Evolutionary conservation across 2,797 vertebrate genomes (phyloP).

Genomic region (Gastrophryne carolinensis): DNA sequence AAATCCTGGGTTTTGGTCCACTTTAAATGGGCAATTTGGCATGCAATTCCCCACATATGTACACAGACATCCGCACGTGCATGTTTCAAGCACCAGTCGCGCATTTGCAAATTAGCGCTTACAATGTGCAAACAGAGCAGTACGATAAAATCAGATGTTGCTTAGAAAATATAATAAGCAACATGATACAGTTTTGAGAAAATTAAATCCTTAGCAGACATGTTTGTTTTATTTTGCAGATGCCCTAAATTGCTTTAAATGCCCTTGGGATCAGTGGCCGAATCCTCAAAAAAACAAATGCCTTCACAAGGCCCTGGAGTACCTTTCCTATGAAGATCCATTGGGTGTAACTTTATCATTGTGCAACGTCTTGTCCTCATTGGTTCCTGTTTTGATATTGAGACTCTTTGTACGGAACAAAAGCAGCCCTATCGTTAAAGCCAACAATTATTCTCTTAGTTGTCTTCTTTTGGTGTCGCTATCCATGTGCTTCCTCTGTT

Average conservation of each 20-base stretch:
- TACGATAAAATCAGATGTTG: too few species aligned
- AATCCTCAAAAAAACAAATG: neutral
- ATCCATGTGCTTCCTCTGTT: constrained; percentile 31
- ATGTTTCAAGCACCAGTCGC: too few species aligned
- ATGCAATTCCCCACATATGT: too few species aligned
- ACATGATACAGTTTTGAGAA: too few species aligned
- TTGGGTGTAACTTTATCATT: neutral
- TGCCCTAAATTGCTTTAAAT: constrained; percentile 11
- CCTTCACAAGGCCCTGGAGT: constrained; percentile 10
- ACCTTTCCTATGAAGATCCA: constrained; percentile 19
- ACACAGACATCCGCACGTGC: too few species aligned
- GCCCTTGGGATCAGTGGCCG: constrained; percentile 26
- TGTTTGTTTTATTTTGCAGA: neutral
- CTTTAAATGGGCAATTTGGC: too few species aligned
- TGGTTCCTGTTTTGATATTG: constrained; percentile 14
- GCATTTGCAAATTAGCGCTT: too few species aligned
- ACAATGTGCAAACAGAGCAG: too few species aligned
- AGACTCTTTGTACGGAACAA: constrained; percentile 17
- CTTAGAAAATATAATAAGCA: too few species aligned
- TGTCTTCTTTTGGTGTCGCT: constrained; percentile 29
- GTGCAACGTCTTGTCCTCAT: neutral
- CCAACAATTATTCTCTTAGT: constrained; percentile 26
- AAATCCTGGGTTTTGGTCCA: too few species aligned
- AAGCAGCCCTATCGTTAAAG: constrained; percentile 19
- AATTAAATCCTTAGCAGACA: neutral